These are phyloP conservation scores for Conops quadrifasciatus DNA, from an alignment of 2,888 invertebrate genomes.

Conservation along the genomic window DNA sequence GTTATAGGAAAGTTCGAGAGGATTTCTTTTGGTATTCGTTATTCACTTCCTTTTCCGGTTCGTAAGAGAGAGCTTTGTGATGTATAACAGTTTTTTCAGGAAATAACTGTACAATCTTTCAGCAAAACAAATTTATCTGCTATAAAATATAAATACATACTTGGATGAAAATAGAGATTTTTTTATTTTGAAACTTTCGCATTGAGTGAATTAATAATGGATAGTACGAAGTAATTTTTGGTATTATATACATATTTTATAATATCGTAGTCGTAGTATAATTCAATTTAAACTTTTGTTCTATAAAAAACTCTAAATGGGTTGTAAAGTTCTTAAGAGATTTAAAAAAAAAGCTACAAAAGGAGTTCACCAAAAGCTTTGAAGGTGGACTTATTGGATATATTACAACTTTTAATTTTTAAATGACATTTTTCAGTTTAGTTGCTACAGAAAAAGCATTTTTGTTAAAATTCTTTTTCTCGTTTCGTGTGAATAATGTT, in stretches of 20 bases:
- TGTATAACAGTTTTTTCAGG: conserved; percentile 17
- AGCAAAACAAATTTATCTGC: conserved; percentile 5
- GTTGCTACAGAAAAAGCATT: no score
- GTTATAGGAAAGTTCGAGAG: no score
- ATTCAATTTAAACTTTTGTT: neutral
- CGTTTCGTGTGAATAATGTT: no score
- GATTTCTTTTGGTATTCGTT: neutral
- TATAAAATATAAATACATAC: neutral
- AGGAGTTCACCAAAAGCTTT: neutral
- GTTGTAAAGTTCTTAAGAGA: neutral
- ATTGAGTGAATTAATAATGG: neutral
- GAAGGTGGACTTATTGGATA: no score
- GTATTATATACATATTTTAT: no score
- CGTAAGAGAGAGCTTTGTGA: neutral
- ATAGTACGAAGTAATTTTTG: neutral
- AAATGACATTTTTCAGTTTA: no score
- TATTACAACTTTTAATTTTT: no score
- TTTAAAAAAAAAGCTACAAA: neutral
- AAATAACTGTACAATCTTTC: neutral
- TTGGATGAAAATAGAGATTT: no score
- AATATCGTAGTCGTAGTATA: no score
- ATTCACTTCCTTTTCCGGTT: neutral
- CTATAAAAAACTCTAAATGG: neutral
- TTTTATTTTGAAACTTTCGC: no score
- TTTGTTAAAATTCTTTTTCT: no score